These are phyloP conservation scores for Dugesia japonica DNA, from an alignment of 2,888 invertebrate species.

Conservation along the genomic window DNA sequence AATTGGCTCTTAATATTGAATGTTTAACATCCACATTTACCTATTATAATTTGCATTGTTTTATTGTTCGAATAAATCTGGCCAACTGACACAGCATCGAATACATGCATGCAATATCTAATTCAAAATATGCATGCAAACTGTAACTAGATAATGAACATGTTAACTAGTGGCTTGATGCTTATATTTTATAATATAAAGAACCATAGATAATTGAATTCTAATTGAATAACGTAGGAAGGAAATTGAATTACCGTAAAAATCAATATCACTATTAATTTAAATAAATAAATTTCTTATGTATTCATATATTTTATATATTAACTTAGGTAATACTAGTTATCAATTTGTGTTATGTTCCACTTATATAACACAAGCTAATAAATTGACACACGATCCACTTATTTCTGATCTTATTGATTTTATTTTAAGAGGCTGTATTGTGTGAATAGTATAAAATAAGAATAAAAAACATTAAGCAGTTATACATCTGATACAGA, in stretches of 20 bases:
- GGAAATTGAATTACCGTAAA: neutral
- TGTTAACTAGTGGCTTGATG: conserved; percentile 6
- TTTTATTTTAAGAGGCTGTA: conserved; percentile 7
- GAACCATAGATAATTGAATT: neutral
- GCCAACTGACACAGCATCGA: neutral
- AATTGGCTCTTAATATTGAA: neutral
- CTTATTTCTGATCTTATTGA: conserved; percentile 8
- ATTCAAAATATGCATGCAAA: neutral
- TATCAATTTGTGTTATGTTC: neutral
- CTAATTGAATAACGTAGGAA: neutral
- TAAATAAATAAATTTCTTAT: conserved; percentile 8
- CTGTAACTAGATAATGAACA: conserved; percentile 7
- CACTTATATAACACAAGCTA: neutral
- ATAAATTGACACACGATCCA: neutral
- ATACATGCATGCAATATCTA: neutral
- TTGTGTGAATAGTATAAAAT: neutral
- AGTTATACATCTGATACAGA: neutral
- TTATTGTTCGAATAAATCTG: neutral
- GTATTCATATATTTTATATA: neutral
- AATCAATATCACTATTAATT: neutral
- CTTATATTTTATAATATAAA: neutral
- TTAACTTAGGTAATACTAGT: neutral
- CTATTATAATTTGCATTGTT: conserved; percentile 5
- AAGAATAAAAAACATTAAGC: neutral
- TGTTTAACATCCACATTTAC: conserved; percentile 8